Base-by-base conservation (phyloP, 1,140 invertebrate genomes). In the Aphelenchoides fujianensis region DNA sequence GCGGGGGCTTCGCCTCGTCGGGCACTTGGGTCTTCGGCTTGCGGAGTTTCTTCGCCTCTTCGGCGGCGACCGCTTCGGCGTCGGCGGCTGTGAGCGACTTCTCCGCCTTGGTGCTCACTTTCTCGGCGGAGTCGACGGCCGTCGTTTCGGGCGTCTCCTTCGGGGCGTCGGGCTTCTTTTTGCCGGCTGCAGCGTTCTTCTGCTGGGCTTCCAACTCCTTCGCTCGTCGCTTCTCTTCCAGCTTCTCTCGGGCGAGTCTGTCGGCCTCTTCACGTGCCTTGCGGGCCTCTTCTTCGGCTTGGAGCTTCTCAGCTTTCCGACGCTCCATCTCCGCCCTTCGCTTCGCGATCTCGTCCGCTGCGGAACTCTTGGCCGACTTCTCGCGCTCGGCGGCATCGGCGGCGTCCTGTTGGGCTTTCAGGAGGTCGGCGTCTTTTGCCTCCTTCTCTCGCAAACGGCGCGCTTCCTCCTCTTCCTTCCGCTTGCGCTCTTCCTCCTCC, bases 221-320 rank as follows among this genome's bases (percentile, higher is more conserved):
- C 35, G 55, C 61, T 12, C 57, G 52, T 2, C 48, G 48, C 37
- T 37, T 32, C 31, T 71, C 68, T 27, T 70, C 69, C 28, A 32
- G 23, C 41, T 69, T 69, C 31, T 70, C 28, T 53, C 71, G 57
- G n/a, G 5, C 19, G 5, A 59, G 23, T 7, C 55, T 27, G 7
- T 59, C 55, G 55, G 66, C 66, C 69, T 68, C 66, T 64, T 68
- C 66, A 7, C 55, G 5, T 32, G 55, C 55, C 23, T 71, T 36
- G 1, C 28, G 68, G 9, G 37, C 69, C 35, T 71, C 66, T 71
- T 71, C 70, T 30, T 27, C 70, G 2, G 35, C 68, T 28, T 71
- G 52, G 3, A 54, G 67, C 34, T 59, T 59, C 5, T 59, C 55
- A 23, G 55, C 55, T 32, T 59, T 59, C 5, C 55, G 5, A 5